Percentiles rank a stretch among this genome's conserved stretches.
Conservation (phyloP, 2,113 vertebrate species). For the Protobothrops mucrosquamatus region DNA sequence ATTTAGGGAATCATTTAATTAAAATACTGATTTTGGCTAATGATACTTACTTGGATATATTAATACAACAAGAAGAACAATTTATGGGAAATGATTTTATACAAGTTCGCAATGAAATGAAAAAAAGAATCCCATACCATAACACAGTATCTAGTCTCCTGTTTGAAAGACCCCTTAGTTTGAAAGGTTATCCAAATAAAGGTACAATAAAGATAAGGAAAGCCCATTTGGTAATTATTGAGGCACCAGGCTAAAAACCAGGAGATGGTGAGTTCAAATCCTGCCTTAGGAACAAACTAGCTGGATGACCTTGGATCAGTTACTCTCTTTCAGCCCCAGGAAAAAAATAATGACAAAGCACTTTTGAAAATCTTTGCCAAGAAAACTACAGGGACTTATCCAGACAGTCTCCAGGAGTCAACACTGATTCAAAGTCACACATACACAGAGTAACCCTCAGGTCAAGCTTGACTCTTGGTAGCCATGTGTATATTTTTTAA, state of each 20-base stretch:
- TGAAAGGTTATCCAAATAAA: background rate
- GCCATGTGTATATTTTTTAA: background rate
- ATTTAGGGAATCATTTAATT: background rate
- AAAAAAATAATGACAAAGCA: background rate
- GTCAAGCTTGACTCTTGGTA: background rate
- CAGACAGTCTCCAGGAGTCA: background rate
- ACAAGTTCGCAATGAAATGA: background rate
- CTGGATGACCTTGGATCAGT: background rate
- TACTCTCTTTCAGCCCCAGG: background rate
- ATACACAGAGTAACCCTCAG: background rate
- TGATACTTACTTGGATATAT: background rate
- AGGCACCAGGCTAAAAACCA: background rate
- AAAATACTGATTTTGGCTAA: background rate
- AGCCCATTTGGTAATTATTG: background rate
- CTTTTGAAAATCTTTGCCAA: background rate
- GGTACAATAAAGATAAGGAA: background rate
- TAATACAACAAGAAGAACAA: background rate
- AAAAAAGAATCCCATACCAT: background rate
- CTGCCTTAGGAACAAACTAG: background rate
- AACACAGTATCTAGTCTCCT: background rate
- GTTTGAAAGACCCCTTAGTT: background rate
- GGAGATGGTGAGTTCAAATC: background rate
- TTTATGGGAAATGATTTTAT: background rate
- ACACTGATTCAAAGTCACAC: background rate
- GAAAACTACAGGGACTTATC: background rate